A percentile compares a stretch with the other conserved stretches of the same genome.
Evolutionary conservation across 37 sponge, comb jelly and placozoan species (phyloP).

Genomic region (Crambe crambe): DNA sequence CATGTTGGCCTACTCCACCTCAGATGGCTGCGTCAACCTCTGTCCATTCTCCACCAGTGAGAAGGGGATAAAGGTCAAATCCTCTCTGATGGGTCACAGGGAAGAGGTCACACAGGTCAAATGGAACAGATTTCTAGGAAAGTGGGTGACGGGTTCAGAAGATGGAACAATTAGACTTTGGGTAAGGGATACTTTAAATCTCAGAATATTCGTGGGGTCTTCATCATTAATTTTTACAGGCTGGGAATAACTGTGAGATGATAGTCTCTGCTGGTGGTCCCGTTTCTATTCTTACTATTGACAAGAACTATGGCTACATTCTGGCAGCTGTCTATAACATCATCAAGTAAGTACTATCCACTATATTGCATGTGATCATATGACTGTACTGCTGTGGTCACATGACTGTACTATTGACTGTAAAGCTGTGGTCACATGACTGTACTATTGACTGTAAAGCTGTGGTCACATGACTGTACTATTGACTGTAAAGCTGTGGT

Average conservation of each 20-base stretch:
- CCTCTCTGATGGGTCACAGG: constrained; percentile 54
- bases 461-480: no score
- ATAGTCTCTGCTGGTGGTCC: constrained; percentile 37
- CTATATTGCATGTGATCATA: not conserved
- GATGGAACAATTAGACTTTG: constrained; percentile 74
- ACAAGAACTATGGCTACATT: constrained; percentile 59
- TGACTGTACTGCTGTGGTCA: not conserved
- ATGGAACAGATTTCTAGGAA: constrained; percentile 37
- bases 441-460: no score
- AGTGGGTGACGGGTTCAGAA: constrained; percentile 81
- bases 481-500: no score
- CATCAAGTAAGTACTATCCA: constrained; percentile 39
- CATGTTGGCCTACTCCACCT: constrained; percentile 69
- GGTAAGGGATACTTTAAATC: constrained; percentile 50
- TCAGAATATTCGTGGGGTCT: not conserved
- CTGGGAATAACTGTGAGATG: constrained; percentile 30
- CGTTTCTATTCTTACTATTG: constrained; percentile 59
- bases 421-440: no score
- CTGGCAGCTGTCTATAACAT: constrained; percentile 37
- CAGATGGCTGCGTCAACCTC: constrained; percentile 29
- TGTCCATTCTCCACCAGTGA: constrained; percentile 30
- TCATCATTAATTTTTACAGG: not conserved
- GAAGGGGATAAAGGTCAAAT: constrained; percentile 33
- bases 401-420: not conserved
- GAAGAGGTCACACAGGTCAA: constrained; percentile 79